Evolutionary conservation across 2,113 vertebrate species (phyloP).

Genomic region (Nothocercus julius): DNA sequence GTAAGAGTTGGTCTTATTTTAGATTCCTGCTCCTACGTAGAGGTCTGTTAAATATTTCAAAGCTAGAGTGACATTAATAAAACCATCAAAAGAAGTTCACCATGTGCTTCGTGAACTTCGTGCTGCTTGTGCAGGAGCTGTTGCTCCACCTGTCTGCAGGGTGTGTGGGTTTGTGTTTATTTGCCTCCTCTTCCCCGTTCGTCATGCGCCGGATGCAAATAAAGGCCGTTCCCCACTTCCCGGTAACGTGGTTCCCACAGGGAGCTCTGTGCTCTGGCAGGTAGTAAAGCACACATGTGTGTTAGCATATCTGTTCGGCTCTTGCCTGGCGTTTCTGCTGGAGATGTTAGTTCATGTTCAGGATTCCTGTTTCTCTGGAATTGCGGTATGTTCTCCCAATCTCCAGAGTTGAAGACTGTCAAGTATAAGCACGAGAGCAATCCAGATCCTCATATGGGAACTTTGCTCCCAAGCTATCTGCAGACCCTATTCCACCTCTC

Average conservation of each 20-base stretch:
- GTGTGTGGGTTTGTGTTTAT: neutral
- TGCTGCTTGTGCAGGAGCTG: neutral
- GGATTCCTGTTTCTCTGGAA: slow-evolving; percentile 49
- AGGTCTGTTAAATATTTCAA: neutral
- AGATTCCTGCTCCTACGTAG: neutral
- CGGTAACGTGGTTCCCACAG: slow-evolving; percentile 19
- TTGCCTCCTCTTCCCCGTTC: slow-evolving; percentile 5
- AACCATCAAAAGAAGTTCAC: neutral
- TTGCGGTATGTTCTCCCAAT: neutral
- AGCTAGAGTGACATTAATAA: neutral
- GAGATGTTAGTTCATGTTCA: slow-evolving; percentile 32
- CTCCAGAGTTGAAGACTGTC: neutral
- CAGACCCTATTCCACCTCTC: neutral
- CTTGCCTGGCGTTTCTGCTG: neutral
- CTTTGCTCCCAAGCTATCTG: neutral
- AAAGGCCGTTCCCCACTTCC: slow-evolving; percentile 23
- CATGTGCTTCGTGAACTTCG: neutral
- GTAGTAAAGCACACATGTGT: slow-evolving; percentile 26
- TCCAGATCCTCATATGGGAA: neutral
- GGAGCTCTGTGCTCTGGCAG: neutral
- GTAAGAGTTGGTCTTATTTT: neutral
- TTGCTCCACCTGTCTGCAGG: neutral
- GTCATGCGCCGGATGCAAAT: slow-evolving; percentile 38
- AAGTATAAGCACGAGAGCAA: neutral
- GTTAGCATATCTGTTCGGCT: slow-evolving; percentile 9